These are phyloP conservation scores for Cynopterus brachyotis DNA, from an alignment of 2,113 vertebrate species.

Conservation along the genomic window DNA sequence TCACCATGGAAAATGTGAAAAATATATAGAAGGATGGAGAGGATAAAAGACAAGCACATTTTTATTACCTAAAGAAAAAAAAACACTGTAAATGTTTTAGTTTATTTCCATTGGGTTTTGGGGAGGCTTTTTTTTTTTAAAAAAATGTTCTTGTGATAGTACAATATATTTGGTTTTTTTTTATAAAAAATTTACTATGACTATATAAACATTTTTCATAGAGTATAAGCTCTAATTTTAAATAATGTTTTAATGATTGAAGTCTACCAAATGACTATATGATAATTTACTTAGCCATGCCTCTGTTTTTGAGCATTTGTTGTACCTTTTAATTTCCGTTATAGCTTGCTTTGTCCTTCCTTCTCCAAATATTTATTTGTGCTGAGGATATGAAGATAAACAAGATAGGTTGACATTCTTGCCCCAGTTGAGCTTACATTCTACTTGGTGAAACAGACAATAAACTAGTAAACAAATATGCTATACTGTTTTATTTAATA, in stretches of 20 bases:
- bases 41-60: constrained; percentile 4
- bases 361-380: neutral
- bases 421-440: neutral
- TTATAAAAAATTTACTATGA: neutral
- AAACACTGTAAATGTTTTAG: neutral
- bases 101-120: neutral
- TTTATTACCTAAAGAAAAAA: neutral
- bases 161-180: constrained; percentile 14
- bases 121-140: neutral
- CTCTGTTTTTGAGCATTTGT: constrained; percentile 21
- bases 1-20: constrained; percentile 30
- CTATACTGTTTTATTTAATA: neutral
- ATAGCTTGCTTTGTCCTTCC: neutral
- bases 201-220: neutral
- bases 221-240: constrained; percentile 4
- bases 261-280: neutral
- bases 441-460: neutral
- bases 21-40: neutral
- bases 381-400: neutral
- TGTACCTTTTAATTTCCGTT: constrained; percentile 11
- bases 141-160: neutral
- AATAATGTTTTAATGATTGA: constrained; percentile 23
- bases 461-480: neutral
- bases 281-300: constrained; percentile 13
- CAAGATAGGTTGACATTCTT: neutral